Evolutionary conservation across 2,797 vertebrate species (phyloP).

Genomic region (Gymnodraco acuticeps): DNA sequence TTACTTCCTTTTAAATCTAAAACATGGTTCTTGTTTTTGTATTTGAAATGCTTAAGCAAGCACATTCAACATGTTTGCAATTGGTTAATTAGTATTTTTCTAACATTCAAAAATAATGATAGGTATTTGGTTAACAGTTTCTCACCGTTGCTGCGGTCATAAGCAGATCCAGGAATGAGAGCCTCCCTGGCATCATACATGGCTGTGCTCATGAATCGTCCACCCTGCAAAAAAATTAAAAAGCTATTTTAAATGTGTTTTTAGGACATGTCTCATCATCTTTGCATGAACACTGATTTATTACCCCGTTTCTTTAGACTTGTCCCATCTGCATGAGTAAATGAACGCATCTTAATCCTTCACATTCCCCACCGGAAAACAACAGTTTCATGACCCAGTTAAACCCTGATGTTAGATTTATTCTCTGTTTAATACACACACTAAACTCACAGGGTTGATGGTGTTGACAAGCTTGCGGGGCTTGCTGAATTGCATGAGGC

Average conservation of each 20-base stretch:
- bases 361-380: background rate
- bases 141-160: constrained; percentile 94
- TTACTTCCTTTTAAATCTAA: background rate
- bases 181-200: constrained; percentile 98
- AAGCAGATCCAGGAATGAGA: constrained; percentile 95
- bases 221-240: constrained; percentile 84
- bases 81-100: background rate
- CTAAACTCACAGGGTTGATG: constrained; percentile 91
- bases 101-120: background rate
- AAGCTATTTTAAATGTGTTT: constrained; percentile 1
- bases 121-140: background rate
- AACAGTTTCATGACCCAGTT: constrained; percentile 25
- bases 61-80: background rate
- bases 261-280: constrained; percentile 6
- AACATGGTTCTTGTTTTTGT: background rate
- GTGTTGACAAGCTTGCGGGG: constrained; percentile 96
- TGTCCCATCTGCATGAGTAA: background rate
- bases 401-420: background rate
- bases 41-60: background rate
- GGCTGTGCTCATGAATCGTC: constrained; percentile 97
- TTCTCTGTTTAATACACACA: background rate
- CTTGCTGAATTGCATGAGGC: constrained; percentile 98
- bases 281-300: constrained; percentile 6
- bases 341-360: constrained; percentile 7
- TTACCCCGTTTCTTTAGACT: constrained; percentile 15